Conservation (phyloP, 2,113 vertebrate species). For the Elephas maximus region DNA sequence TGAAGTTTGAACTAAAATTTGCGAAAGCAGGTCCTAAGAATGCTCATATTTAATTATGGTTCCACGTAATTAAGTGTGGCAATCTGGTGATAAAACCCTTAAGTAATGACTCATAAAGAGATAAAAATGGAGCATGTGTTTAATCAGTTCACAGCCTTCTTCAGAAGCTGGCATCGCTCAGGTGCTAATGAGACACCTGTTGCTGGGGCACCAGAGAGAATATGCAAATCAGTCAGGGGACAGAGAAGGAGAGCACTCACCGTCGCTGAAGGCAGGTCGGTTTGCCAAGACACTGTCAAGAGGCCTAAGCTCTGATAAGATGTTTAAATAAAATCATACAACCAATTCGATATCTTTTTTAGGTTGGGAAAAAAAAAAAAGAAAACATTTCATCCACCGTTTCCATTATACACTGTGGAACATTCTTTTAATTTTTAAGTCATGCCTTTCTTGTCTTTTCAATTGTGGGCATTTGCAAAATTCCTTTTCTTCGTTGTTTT, state of each 20-base stretch:
- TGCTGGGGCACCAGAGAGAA: slow-evolving; percentile 85
- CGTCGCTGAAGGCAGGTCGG: slow-evolving; percentile 64
- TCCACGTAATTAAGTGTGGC: slow-evolving; percentile 88
- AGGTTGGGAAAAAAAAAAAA: background rate
- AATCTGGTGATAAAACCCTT: slow-evolving; percentile 91
- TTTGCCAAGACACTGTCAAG: slow-evolving; percentile 57
- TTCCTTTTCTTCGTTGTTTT: background rate
- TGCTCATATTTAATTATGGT: slow-evolving; percentile 89
- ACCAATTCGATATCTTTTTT: background rate
- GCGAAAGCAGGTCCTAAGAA: slow-evolving; percentile 83
- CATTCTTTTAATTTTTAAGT: background rate
- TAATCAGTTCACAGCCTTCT: slow-evolving; percentile 89
- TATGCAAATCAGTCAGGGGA: slow-evolving; percentile 49
- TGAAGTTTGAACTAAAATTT: slow-evolving; percentile 83
- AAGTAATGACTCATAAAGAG: slow-evolving; percentile 91
- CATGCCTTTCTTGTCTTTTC: background rate
- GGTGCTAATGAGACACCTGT: slow-evolving; percentile 92
- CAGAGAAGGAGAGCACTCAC: background rate
- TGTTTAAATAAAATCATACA: slow-evolving; percentile 61
- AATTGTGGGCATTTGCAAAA: background rate
- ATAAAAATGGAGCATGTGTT: slow-evolving; percentile 90
- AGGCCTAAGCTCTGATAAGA: slow-evolving; percentile 59
- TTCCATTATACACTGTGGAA: background rate
- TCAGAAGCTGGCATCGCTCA: slow-evolving; percentile 86
- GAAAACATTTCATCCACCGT: background rate